Base-by-base conservation (phyloP, 64 coral and sea anemone species). In the Montipora foliosa region DNA sequence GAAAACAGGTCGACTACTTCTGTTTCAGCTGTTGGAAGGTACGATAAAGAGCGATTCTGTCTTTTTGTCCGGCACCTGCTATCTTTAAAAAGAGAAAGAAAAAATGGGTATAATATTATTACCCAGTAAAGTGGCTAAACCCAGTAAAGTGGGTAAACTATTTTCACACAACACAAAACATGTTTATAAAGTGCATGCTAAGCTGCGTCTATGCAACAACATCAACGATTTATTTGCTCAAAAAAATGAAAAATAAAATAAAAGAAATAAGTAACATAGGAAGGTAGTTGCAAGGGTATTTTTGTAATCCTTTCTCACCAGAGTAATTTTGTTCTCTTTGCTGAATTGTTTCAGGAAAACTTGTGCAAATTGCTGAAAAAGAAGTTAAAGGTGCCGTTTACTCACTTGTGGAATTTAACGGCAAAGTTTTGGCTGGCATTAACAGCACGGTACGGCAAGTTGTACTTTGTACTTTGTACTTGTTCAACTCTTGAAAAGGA, bases 11-110 rank as follows among this genome's bases (percentile, higher is more conserved):
- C 86, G 98, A 29, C 82, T 99, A 8, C 71, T 99, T 44, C 71
- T 99, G 14, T 99, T 99, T 52, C 98, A 99, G n/a, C 76, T 99
- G 51, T 64, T 81, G 9, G 97, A 99, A 79, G 98, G 98, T 99
- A 84, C 67, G 59, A 5, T 24, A 47, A n/a, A 0, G 46, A 5
- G 15, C 10, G 68, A 3, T 20, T 12, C 17, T 75, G 15, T 60
- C 45, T 12, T 69, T 17, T 45, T 79, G 81, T 81, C 11, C 11
- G 53, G 53, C 11, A 8, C 11, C 0, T 57, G 6, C 6, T 57
- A 37, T 37, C 29, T 37, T 37, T 57, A 11, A 37, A 37, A 37
- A 37, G 29, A 37, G 29, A 37, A 37, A 37, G 29, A 37, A 37
- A 37, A 37, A 37, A 37, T 37, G 29, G 29, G 29, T 37, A 37